phyloP scores from a whole-genome alignment of 2,113 vertebrate genomes.

The Corythaeola cristata region DNA sequence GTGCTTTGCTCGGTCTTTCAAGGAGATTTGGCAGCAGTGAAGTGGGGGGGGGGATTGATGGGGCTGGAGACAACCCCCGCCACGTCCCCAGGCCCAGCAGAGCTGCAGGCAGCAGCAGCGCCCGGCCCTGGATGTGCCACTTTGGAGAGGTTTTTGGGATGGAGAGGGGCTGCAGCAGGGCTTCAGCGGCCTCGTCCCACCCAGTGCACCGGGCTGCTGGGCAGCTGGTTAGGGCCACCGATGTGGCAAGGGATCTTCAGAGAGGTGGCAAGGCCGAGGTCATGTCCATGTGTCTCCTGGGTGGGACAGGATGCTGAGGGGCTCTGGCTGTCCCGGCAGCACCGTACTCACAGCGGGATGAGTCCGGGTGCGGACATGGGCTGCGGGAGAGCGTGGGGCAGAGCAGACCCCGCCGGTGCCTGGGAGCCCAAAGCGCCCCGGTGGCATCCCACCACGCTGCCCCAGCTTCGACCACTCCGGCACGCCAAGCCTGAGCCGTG shows the following conservation, averaged over 20 bases:
- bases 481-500: accelerated
- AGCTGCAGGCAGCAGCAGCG: neutral
- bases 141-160: neutral
- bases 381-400: neutral
- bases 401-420: neutral
- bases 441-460: neutral
- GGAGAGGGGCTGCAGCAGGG: neutral
- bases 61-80: neutral
- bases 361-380: accelerated
- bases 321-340: neutral
- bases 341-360: accelerated
- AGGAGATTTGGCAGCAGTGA: neutral
- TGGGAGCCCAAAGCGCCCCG: neutral
- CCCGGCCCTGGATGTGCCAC: neutral
- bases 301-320: neutral
- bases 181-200: neutral
- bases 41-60: neutral
- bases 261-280: neutral
- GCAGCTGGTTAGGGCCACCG: too few species aligned
- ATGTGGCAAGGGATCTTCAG: neutral
- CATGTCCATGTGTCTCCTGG: neutral
- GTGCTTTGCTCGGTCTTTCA: neutral
- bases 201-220: accelerated
- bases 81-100: neutral
- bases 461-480: neutral